Evolutionary conservation across 2,797 vertebrate genomes (phyloP), one percentile per base, ranked within the genome.

Genomic region (Phrynocephalus vlangalii): DNA sequence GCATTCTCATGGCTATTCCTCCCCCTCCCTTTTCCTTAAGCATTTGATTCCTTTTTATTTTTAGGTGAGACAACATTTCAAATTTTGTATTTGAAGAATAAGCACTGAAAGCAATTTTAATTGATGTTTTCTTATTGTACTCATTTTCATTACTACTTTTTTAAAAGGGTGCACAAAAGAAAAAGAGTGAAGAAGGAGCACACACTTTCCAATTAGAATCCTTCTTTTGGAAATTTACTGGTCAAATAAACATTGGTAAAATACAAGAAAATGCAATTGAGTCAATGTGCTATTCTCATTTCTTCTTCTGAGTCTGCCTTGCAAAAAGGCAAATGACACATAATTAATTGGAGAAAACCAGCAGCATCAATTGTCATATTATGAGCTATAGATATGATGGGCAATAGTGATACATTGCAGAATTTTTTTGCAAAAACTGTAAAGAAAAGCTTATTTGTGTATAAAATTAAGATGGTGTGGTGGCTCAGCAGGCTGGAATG

Each of bases 71-170:
- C 73, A 87, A 85, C 1, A 72, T 90, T 92, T 92, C 79, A 85
- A 77, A 89, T 73, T 67, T 76, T 70, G 50, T 66, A 79, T 86
- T 92, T 72, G 91, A 79, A 73, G 79, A 86, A 82, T 87, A 92
- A 92, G 91, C 52, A 86, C 24, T 78, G 91, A 80, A 88, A 92
- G 81, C 48, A 90, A 90, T 94, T 93, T 94, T 91, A 90, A 82
- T 92, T 48, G 22, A 83, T 60, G 84, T 84, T 93, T 91, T 87
- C 86, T 87, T 90, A 28, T 81, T 84, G 63, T 80, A 79, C 87
- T 93, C 0, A 0, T 94, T 91, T 86, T 83, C 72, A 52, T 86
- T 88, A 77, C 67, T 90, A 33, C 71, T 90, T 87, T 90, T 75
- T 77, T 63, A 81, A 38, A 71, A 33, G 24, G 38, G 90, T 82